Base-by-base conservation (phyloP, 2,888 invertebrate species). In the Drosophila yooni region DNA sequence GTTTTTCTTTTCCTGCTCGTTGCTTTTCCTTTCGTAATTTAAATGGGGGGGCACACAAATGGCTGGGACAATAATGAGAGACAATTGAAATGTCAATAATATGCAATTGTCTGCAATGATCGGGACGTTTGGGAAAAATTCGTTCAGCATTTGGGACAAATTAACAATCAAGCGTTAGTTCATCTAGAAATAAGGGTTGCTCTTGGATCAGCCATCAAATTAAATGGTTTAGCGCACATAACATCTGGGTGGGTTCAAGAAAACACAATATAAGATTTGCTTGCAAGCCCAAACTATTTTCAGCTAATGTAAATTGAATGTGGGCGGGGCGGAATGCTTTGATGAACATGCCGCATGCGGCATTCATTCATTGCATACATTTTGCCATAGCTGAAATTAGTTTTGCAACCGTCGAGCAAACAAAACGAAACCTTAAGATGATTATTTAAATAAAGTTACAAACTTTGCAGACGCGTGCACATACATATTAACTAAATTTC, bases 81-180 rank as follows among this genome's bases (percentile, higher is more conserved):
- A 87, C 89, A 89, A 89, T 85, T 89, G 86, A 85, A 85, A 80
- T 89, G 88, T 82, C 90, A 85, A 88, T 89, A 88, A 85, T 71
- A 73, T 83, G 83, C 85, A 88, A 84, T 84, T 87, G 79, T 73
- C 85, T 74, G 70, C 56, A 62, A 31, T 27, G 73, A 63, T 74
- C 65, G 61, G 31, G 46, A 25, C 2, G 43, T 43, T 43, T 6
- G 43, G 43, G 11, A 13, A 21, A 21, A 13, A 43, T 43, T 21
- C 21, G 43, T 21, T 13, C 43, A 6, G 43, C 43, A 21, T 13
- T 43, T 43, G 11, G 43, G 43, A 43, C 43, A 43, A 43, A 43
- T 43, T 43, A 43, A 21, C 43, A 43, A 43, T 43, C 43, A 43
- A 21, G 43, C 43, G 43, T 43, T 15, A 2, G 7, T 31, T 63